Evolutionary conservation across 1,140 invertebrate species (phyloP).

Genomic region (Pseudomyrmex flavicornis): DNA sequence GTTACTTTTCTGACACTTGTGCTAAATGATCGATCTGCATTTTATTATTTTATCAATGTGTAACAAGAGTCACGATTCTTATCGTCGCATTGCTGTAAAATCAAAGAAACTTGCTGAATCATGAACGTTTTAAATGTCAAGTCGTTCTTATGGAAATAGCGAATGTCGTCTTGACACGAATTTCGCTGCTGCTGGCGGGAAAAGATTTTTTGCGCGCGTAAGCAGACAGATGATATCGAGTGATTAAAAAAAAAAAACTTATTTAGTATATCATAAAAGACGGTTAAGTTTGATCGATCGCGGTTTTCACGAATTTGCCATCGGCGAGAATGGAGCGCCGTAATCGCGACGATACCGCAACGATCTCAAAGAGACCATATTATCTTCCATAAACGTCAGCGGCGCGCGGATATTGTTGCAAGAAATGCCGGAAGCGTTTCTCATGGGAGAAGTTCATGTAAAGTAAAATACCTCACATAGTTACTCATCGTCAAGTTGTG

Average conservation of each 20-base stretch:
- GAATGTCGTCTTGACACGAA: background rate
- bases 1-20: conserved; percentile 24
- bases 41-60: conserved; percentile 32
- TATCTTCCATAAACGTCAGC: conserved; percentile 37
- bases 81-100: background rate
- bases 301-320: conserved; percentile 36
- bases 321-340: conserved; percentile 5
- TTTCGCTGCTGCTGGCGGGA: background rate
- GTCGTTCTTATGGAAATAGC: conserved; percentile 8
- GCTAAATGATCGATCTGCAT: conserved; percentile 3
- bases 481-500: background rate
- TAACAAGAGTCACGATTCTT: background rate
- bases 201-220: conserved; percentile 33
- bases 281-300: conserved; percentile 56
- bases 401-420: conserved; percentile 31
- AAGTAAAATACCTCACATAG: background rate
- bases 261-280: too few relatives aligned
- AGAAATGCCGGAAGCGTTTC: conserved; percentile 23
- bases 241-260: too few relatives aligned
- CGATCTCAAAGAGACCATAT: background rate
- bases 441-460: background rate
- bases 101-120: background rate
- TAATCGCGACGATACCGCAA: background rate
- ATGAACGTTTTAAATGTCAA: background rate
- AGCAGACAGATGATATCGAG: conserved; percentile 19